Evolutionary conservation across 1,140 invertebrate species (phyloP), one percentile per base, ranked within the genome.

Genomic region (Littorina saxatilis): DNA sequence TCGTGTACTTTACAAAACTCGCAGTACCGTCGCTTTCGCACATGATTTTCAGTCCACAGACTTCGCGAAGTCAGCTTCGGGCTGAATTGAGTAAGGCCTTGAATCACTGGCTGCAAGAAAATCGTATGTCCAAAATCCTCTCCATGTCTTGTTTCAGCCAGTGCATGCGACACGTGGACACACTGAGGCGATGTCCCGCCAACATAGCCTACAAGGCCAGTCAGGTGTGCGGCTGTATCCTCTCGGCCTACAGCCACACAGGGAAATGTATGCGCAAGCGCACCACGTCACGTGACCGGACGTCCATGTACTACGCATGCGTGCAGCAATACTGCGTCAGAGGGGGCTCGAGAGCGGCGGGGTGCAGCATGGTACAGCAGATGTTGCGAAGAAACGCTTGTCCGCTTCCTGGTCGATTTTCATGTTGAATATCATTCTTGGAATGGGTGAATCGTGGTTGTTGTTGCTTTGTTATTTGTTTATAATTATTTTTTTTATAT

Each of bases 271-370:
- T 61, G 58, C 58, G 58, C 58, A 23, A 7, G 58, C 58, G 58
- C 23, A 61, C 27, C 4, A 61, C 4, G 5, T 61, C 58, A 61
- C 58, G 58, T 61, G 58, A 61, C 58, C 58, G 20, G 20, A 61
- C 58, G 58, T 61, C 23, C 9, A 61, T 23, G 7, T 61, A 61
- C 27, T 61, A 61, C 58, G 58, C 58, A 61, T 61, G 58, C 58
- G 58, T 61, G 58, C 20, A 61, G 58, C 58, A 61, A 23, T 61
- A 61, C 58, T 61, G 58, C 58, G n/a, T 5, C 58, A 5, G 23
- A 13, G 27, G 58, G 9, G 58, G 58, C 20, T 61, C 27, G 5
- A 7, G 5, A 23, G 5, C 7, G 23, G 58, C 20, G 5, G 58
- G 58, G 4, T 61, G 58, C 58, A 23, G n/a, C 58, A 61, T 61